Evolutionary conservation across 2,888 invertebrate genomes (phyloP).

Genomic region (Torymus tubicola): DNA sequence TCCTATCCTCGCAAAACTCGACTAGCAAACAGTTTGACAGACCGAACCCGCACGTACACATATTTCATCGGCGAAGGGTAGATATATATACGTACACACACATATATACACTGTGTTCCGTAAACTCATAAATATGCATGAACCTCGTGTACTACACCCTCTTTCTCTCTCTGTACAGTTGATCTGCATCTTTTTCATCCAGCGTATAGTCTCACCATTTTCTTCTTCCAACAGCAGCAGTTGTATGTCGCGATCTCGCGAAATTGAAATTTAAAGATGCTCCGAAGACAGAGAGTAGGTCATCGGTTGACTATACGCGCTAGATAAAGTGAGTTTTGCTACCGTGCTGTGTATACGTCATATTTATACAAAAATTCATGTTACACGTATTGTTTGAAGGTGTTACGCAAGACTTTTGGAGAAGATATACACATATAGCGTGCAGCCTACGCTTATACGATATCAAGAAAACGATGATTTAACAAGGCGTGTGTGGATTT

Average conservation of each 20-base stretch:
- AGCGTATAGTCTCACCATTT: background rate
- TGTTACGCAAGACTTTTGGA: too few relatives aligned
- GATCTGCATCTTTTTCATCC: background rate
- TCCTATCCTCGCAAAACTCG: background rate
- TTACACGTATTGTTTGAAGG: too few relatives aligned
- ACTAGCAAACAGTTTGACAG: conserved; percentile 61
- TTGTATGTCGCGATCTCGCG: background rate
- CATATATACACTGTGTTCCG: conserved; percentile 13
- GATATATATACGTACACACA: background rate
- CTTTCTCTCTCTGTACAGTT: background rate
- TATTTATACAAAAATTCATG: too few relatives aligned
- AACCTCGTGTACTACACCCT: conserved; percentile 25
- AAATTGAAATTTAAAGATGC: conserved; percentile 54
- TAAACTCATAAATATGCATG: conserved; percentile 67
- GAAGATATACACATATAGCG: too few relatives aligned
- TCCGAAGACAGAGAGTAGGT: conserved; percentile 31
- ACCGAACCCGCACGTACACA: conserved; percentile 51
- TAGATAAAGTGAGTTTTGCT: too few relatives aligned
- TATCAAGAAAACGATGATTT: too few relatives aligned
- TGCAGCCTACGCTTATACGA: too few relatives aligned
- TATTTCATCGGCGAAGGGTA: conserved; percentile 59
- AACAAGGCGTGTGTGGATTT: too few relatives aligned
- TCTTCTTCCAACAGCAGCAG: background rate
- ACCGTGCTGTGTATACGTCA: too few relatives aligned
- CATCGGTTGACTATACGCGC: conserved; percentile 10